Percentiles rank a stretch among this genome's conserved stretches.
Evolutionary conservation across 2,113 vertebrate species (phyloP).

Genomic region (Tetrao urogallus): DNA sequence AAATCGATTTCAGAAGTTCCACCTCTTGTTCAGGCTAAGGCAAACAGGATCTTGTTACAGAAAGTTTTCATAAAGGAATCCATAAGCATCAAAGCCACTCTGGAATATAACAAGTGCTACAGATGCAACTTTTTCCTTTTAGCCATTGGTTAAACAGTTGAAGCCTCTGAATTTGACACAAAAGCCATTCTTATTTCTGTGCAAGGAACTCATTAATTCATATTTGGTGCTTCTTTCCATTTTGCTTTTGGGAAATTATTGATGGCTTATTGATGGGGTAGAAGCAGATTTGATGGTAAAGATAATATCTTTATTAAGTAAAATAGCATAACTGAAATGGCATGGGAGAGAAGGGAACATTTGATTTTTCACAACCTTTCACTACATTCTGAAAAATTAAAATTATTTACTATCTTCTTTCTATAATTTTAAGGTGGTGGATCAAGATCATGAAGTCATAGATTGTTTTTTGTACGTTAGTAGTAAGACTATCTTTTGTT

Average conservation of each 20-base stretch:
- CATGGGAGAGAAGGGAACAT: neutral
- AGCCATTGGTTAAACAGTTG: neutral
- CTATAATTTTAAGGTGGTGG: neutral
- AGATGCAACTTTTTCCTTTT: neutral
- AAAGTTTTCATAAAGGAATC: neutral
- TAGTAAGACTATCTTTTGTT: neutral
- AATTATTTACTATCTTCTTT: neutral
- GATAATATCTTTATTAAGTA: neutral
- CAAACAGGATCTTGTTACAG: neutral
- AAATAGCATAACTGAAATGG: neutral
- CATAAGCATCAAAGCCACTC: neutral
- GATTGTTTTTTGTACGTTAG: neutral
- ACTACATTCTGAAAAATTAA: neutral
- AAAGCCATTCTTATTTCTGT: neutral
- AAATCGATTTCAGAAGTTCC: constrained; percentile 29
- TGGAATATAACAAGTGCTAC: neutral
- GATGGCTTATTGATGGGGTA: neutral
- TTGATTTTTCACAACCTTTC: neutral
- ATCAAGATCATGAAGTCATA: neutral
- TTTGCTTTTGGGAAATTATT: neutral
- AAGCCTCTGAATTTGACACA: neutral
- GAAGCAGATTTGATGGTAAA: neutral
- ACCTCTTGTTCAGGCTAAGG: neutral
- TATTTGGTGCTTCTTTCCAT: neutral
- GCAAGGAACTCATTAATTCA: neutral